These are phyloP conservation scores for Carcina quercana DNA, from an alignment of 2,888 invertebrate genomes.

Conservation along the genomic window DNA sequence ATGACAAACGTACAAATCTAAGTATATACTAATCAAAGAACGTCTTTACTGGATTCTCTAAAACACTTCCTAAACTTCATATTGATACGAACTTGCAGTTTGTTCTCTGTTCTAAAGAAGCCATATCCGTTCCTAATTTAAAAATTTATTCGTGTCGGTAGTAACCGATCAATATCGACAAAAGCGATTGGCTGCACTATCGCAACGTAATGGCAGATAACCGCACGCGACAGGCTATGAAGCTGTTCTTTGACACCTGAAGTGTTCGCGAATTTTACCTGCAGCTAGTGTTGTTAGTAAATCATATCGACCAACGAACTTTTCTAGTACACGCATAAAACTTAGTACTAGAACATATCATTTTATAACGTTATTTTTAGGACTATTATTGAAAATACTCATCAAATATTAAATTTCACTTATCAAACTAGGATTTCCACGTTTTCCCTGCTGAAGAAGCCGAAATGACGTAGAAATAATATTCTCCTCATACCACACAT, in stretches of 20 bases:
- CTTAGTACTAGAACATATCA: neutral
- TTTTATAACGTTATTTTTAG: neutral
- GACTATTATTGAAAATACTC: neutral
- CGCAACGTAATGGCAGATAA: constrained; percentile 40
- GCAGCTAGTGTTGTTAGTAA: constrained; percentile 24
- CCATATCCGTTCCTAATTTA: too few species aligned
- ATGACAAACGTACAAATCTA: too few species aligned
- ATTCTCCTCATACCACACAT: too few species aligned
- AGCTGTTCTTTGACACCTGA: constrained; percentile 55
- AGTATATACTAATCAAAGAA: too few species aligned
- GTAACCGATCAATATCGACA: too few species aligned
- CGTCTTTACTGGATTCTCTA: too few species aligned
- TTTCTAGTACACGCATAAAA: too few species aligned
- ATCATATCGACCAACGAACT: too few species aligned
- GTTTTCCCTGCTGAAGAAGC: neutral
- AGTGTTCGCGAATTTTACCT: constrained; percentile 40
- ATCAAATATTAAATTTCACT: neutral
- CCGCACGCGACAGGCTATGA: constrained; percentile 43
- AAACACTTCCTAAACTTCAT: too few species aligned
- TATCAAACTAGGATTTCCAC: neutral
- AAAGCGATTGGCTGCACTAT: constrained; percentile 49
- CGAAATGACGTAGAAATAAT: neutral
- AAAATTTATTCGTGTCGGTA: too few species aligned
- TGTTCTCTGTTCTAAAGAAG: too few species aligned
- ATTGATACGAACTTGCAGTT: too few species aligned